Evolutionary conservation across 2,113 vertebrate genomes (phyloP).

Genomic region (Rostratula benghalensis): DNA sequence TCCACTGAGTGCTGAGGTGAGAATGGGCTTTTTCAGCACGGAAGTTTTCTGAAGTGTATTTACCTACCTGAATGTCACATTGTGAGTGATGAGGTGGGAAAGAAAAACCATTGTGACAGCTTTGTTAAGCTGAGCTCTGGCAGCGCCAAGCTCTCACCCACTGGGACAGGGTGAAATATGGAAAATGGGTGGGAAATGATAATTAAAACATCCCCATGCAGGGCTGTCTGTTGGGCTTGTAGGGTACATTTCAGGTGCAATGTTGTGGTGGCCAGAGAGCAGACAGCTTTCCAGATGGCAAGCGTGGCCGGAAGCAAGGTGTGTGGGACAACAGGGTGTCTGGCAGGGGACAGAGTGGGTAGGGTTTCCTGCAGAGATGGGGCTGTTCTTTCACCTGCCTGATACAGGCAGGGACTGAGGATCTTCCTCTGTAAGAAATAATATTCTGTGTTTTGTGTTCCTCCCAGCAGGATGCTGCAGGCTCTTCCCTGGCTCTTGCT

Average conservation of each 20-base stretch:
- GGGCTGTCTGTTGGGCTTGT: background rate
- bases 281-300: background rate
- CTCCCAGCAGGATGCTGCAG: rapidly evolving
- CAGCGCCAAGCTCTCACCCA: rapidly evolving
- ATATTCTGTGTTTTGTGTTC: background rate
- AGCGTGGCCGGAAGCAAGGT: background rate
- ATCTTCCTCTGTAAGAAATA: background rate
- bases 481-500: background rate
- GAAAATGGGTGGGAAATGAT: background rate
- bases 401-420: background rate
- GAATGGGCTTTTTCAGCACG: rapidly evolving
- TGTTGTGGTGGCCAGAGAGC: rapidly evolving
- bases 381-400: background rate
- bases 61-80: rapidly evolving
- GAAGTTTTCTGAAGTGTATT: background rate
- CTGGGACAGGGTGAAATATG: background rate
- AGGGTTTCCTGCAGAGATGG: background rate
- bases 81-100: rapidly evolving
- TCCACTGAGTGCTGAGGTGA: background rate
- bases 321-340: rapidly evolving
- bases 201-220: rapidly evolving
- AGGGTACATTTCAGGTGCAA: too few relatives aligned
- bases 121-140: background rate
- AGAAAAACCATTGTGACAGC: rapidly evolving
- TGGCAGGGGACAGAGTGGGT: background rate